Percentiles rank a stretch among this genome's conserved stretches.
These are phyloP conservation scores for Alauda arvensis DNA, from an alignment of 2,797 vertebrate genomes.

Conservation along the genomic window DNA sequence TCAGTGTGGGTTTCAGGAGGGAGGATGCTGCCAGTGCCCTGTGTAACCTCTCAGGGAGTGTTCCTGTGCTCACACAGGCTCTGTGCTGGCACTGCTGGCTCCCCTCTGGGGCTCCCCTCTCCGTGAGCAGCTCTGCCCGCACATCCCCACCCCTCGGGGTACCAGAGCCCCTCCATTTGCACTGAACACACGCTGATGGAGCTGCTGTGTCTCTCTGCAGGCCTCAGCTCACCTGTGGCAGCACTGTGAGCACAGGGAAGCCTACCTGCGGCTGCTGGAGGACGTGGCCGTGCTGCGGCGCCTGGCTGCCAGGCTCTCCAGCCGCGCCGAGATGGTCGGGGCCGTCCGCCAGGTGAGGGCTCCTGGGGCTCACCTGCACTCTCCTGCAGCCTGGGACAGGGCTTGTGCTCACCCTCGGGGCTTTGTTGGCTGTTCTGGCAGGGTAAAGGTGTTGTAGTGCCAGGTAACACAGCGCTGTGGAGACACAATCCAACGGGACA, in stretches of 20 bases:
- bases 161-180: background rate
- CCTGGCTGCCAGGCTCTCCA: conserved; percentile 89
- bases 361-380: accelerated
- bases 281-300: conserved; percentile 86
- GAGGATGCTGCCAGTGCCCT: no score
- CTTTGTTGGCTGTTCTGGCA: background rate
- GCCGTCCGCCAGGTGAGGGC: conserved; percentile 89
- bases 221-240: conserved; percentile 87
- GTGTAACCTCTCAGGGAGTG: no score
- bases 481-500: no score
- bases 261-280: conserved; percentile 89
- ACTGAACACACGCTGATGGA: background rate
- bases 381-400: background rate
- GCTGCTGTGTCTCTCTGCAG: conserved; percentile 60
- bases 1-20: no score
- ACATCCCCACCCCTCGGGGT: background rate
- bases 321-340: conserved; percentile 92
- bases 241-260: conserved; percentile 90
- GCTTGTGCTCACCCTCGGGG: background rate
- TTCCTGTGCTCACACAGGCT: no score
- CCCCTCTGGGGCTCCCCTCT: background rate
- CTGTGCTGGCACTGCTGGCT: background rate
- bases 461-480: background rate
- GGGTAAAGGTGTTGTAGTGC: background rate
- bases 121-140: background rate